Base-by-base conservation (phyloP, 1,140 invertebrate species). In the Drosophila micromelanica region DNA sequence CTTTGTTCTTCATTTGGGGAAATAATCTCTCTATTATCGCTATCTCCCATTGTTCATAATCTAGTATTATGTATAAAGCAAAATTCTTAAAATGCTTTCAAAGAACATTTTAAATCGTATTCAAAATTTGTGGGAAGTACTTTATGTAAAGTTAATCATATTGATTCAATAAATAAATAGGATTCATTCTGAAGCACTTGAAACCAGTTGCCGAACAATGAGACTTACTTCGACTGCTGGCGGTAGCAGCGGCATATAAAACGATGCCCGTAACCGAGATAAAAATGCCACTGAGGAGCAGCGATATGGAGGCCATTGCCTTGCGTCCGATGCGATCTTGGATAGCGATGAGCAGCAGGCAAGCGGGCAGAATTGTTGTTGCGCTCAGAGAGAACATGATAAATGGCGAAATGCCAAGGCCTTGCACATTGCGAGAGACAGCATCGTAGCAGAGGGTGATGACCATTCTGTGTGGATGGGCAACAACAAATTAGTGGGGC, bases 391-490 rank as follows among this genome's bases (percentile, higher is more conserved):
- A 93, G 86, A 94, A 95, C 38, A 94, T 92, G n/a, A 93, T 51
- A 72, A 94, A 95, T 12, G 94, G 93, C 42, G 93, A 94, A 68
- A 92, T 93, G 56, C 93, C 93, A 54, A 94, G 82, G 64, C 94
- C 93, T 63, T 93, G 93, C 40, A 95, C 93, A 81, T 95, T 94
- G n/a, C 94, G 91, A 0, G 94, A 94, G 60, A 95, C 94, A 2
- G 94, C 94, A 79, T 95, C 94, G 72, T 94, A 95, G 71, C 94
- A 93, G 27, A 95, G 89, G 13, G 93, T 94, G 73, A 95, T 92
- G 30, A 95, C 92, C 93, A 95, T 94, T 57, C 93, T 93, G 75
- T 40, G 91, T 27, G 72, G 3, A 52, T 54, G 69, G 30, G 56
- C 30, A 32, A 1, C 7, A 2, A 2, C 1, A 6, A 35, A 9